These are phyloP conservation scores for Stegostoma tigrinum DNA, from an alignment of 2,113 vertebrate genomes.

Conservation along the genomic window DNA sequence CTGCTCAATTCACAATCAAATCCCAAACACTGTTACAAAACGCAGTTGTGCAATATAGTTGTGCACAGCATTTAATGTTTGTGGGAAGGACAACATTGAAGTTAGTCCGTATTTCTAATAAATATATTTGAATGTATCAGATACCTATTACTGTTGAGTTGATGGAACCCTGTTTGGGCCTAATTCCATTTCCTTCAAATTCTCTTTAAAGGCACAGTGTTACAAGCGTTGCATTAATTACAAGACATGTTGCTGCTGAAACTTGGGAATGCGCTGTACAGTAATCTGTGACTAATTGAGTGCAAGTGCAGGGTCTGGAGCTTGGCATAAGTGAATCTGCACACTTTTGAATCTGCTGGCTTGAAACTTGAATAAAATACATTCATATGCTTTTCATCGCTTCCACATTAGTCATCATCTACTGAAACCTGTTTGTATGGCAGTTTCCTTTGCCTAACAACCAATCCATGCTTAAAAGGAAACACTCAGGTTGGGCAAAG, in stretches of 20 bases:
- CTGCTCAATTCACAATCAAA: neutral
- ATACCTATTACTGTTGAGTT: neutral
- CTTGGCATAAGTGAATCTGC: neutral
- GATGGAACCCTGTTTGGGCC: neutral
- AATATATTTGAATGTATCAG: neutral
- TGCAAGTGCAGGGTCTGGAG: neutral
- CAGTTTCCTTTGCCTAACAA: neutral
- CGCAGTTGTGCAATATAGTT: neutral
- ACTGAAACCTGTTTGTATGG: neutral
- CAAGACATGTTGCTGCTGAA: neutral
- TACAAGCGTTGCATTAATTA: neutral
- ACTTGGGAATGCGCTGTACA: neutral
- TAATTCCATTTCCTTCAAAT: conserved; percentile 5
- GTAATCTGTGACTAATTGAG: neutral
- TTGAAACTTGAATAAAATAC: neutral
- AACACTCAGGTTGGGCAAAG: neutral
- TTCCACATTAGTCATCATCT: neutral
- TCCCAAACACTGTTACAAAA: neutral
- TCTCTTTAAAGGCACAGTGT: neutral
- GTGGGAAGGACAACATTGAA: neutral
- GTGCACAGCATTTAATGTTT: neutral
- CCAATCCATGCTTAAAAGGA: neutral
- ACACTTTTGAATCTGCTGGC: neutral
- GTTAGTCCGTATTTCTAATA: neutral
- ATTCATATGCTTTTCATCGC: neutral